Percentiles rank a stretch among this genome's conserved stretches.
These are phyloP conservation scores for Perithous albicinctus DNA, from an alignment of 2,888 invertebrate species.

Conservation along the genomic window DNA sequence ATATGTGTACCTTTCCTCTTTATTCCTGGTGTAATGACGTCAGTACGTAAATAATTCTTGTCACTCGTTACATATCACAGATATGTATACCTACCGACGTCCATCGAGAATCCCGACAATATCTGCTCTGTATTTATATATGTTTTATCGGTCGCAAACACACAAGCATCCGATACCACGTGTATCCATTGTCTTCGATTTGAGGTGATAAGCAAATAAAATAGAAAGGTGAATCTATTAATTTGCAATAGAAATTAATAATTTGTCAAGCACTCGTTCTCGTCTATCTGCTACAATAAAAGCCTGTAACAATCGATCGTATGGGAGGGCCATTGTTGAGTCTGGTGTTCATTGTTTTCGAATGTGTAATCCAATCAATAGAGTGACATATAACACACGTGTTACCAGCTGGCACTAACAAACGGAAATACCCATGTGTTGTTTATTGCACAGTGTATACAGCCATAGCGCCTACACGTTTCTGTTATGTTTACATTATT, in stretches of 20 bases:
- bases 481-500: conserved; percentile 40
- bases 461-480: conserved; percentile 25
- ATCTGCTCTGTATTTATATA: conserved; percentile 44
- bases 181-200: conserved; percentile 49
- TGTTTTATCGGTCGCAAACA: conserved; percentile 6
- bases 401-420: conserved; percentile 45
- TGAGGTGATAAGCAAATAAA: conserved; percentile 34
- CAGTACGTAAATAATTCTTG: conserved; percentile 46
- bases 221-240: conserved; percentile 52
- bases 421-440: conserved; percentile 52
- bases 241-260: conserved; percentile 56
- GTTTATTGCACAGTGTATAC: conserved; percentile 49
- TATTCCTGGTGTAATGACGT: conserved; percentile 28
- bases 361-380: conserved; percentile 56
- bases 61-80: conserved; percentile 27
- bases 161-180: conserved; percentile 1
- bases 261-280: conserved; percentile 35
- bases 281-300: conserved; percentile 41
- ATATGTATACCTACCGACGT: conserved; percentile 8
- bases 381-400: conserved; percentile 37
- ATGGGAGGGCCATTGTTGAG: conserved; percentile 23
- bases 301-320: conserved; percentile 53
- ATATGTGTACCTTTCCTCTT: conserved; percentile 6
- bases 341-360: conserved; percentile 45
- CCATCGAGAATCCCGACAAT: conserved; percentile 25